Evolutionary conservation across 2,113 vertebrate genomes (phyloP), one percentile per base, ranked within the genome.

Genomic region (Gymnocephalus cernua): DNA sequence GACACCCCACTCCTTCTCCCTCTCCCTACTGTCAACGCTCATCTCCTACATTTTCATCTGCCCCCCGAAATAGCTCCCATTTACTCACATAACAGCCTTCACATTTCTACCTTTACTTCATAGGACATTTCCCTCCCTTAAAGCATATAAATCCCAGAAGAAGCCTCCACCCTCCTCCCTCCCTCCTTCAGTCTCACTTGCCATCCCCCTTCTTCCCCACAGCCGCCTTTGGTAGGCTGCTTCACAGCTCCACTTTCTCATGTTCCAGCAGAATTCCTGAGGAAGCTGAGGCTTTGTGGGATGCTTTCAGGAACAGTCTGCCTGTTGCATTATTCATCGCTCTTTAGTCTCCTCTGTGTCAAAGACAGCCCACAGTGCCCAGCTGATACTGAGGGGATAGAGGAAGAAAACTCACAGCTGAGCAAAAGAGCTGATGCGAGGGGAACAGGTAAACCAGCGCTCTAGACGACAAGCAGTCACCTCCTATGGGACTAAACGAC

Each of bases 301-400:
- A 89, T 86, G 89, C 91, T 93, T 92, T 91, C 86, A 87, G 93
- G 91, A 93, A 91, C 80, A 86, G 92, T 88, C 89, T 80, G 87
- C 80, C 81, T 89, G 82, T 81, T 95, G 90, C 89, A 94, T 94
- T 92, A 94, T 95, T 94, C 92, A 95, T 93, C 75, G 54, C 63
- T 76, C 25, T 72, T 41, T 45, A 84, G 91, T 89, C 88, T 89
- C 83, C 81, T 84, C 86, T 69, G 79, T 87, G 89, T 87, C 62
- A 90, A 72, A 89, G 85, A 84, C 85, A 21, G 78, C 84, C 86
- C 75, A 58, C 71, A 59, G 82, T 80, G 77, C 83, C 85, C 88
- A 87, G 87, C 84, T 91, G 83, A 85, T 86, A 78, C 75, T 65
- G 68, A 79, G 62, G 71, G 79, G 79, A 76, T 16, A 63, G 53